phyloP scores from a whole-genome alignment of 2,113 vertebrate species.

The Pseudonaja textilis region DNA sequence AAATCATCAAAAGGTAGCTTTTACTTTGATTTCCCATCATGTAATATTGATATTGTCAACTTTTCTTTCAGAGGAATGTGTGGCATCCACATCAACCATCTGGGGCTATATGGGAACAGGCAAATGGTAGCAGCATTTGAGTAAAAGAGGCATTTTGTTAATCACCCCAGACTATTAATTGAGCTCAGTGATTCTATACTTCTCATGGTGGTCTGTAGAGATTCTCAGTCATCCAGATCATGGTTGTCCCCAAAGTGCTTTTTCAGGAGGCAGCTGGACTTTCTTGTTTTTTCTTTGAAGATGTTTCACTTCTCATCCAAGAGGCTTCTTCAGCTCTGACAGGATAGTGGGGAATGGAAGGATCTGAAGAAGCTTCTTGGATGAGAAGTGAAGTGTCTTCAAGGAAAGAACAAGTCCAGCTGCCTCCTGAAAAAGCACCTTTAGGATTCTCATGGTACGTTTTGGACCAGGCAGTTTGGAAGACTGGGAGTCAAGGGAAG shows the following conservation, averaged over 20 bases:
- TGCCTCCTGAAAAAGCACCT: no score
- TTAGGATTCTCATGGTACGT: not conserved
- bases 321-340: no score
- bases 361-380: no score
- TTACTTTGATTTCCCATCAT: not conserved
- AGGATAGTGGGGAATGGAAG: no score
- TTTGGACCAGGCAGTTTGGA: not conserved
- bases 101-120: not conserved
- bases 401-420: no score
- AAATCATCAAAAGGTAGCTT: not conserved
- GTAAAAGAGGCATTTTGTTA: not conserved
- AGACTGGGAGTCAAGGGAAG: not conserved
- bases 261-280: no score
- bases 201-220: not conserved
- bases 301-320: no score
- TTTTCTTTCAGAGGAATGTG: not conserved
- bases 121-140: not conserved
- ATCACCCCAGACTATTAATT: not conserved
- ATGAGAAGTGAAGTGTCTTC: no score
- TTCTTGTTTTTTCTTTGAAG: no score
- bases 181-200: not conserved
- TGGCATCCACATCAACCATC: not conserved
- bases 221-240: no score
- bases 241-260: no score
- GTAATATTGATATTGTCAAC: not conserved